A percentile compares a stretch with the other conserved stretches of the same genome.
These are phyloP conservation scores for Etheostoma perlongum DNA, from an alignment of 2,797 vertebrate species.

Conservation along the genomic window DNA sequence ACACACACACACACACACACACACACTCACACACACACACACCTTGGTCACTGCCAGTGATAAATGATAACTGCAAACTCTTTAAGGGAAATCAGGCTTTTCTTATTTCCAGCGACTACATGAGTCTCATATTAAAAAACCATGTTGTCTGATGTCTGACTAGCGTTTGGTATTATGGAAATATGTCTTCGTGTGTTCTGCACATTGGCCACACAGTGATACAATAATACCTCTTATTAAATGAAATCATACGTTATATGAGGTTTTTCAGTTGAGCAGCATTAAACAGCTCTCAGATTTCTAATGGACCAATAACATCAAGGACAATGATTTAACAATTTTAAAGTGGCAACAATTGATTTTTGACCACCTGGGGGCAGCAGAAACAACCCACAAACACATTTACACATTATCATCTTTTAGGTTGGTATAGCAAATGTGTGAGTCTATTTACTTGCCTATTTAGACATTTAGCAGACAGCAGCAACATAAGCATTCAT, in stretches of 20 bases:
- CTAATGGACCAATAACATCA: conserved; percentile 19
- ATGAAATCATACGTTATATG: conserved; percentile 34
- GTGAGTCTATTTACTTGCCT: neutral
- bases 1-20: neutral
- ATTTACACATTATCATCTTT: neutral
- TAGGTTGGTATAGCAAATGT: neutral
- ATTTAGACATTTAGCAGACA: neutral
- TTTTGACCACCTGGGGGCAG: neutral
- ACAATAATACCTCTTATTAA: conserved; percentile 42
- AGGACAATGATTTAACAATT: neutral
- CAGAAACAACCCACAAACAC: neutral
- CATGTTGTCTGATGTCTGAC: conserved; percentile 38
- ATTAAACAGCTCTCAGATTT: conserved; percentile 33
- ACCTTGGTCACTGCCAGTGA: neutral
- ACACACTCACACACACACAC: neutral
- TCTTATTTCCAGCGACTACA: conserved; percentile 14
- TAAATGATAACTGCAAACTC: conserved; percentile 35
- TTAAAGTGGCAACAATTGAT: conserved; percentile 5
- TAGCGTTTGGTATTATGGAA: conserved; percentile 33
- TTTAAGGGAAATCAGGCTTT: neutral
- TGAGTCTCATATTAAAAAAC: conserved; percentile 7
- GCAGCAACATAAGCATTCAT: neutral
- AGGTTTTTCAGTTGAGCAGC: conserved; percentile 28
- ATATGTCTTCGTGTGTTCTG: conserved; percentile 16
- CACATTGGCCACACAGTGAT: conserved; percentile 18